phyloP scores from a whole-genome alignment of 2,797 vertebrate species.

The Antennarius maculatus region DNA sequence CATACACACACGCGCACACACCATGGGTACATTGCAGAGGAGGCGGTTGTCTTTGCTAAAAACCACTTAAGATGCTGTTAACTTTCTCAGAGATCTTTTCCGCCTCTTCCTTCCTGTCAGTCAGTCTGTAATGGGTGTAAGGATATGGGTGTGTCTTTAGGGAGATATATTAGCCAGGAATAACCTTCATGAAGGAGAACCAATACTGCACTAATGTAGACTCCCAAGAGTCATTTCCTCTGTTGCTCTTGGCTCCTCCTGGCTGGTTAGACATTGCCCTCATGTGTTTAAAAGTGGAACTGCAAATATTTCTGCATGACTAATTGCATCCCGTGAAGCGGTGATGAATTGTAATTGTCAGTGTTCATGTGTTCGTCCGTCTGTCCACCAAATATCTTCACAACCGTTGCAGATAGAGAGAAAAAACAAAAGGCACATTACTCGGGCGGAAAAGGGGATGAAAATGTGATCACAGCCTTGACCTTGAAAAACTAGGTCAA shows the following conservation, averaged over 20 bases:
- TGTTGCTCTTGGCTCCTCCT: constrained; percentile 11
- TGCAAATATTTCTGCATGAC: not conserved
- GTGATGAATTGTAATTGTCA: too few relatives aligned
- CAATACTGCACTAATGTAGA: constrained; percentile 4
- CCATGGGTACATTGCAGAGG: constrained; percentile 16
- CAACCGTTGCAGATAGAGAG: too few relatives aligned
- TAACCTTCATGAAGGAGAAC: constrained; percentile 25
- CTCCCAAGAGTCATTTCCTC: constrained; percentile 6
- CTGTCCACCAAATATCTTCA: too few relatives aligned
- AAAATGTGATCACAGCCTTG: too few relatives aligned
- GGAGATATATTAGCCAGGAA: constrained; percentile 15
- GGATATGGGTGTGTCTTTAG: constrained; percentile 16
- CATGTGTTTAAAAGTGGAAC: constrained; percentile 49
- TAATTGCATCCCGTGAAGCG: too few relatives aligned
- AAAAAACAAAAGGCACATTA: too few relatives aligned
- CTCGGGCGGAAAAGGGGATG: too few relatives aligned
- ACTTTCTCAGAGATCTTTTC: constrained; percentile 58
- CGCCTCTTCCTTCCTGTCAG: not conserved
- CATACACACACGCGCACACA: not conserved
- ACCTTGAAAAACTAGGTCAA: too few relatives aligned
- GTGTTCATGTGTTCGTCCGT: too few relatives aligned
- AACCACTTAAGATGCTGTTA: constrained; percentile 53
- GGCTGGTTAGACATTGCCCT: constrained; percentile 49
- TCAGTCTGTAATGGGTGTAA: constrained; percentile 26
- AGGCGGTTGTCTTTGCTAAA: constrained; percentile 62